phyloP scores from a whole-genome alignment of 2,888 invertebrate genomes.

The Lordiphosa fenestrarum region DNA sequence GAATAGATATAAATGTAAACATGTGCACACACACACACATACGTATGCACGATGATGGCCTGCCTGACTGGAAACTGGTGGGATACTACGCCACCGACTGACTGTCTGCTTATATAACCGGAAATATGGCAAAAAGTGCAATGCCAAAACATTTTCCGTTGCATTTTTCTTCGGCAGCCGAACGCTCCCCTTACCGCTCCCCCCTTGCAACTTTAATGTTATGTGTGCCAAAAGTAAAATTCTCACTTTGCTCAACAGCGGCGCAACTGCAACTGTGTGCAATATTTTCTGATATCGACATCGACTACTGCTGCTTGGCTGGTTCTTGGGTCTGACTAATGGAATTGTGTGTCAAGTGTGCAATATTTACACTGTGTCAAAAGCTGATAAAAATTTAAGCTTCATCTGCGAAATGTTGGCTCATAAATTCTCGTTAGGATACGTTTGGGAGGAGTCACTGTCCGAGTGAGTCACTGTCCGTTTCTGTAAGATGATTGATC shows the following conservation, averaged over 20 bases:
- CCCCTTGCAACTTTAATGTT: conserved; percentile 67
- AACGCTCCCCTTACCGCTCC: neutral
- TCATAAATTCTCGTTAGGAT: conserved; percentile 44
- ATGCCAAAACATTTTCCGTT: conserved; percentile 74
- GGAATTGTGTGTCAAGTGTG: conserved; percentile 75
- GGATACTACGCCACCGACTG: neutral
- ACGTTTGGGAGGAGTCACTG: neutral
- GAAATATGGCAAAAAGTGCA: conserved; percentile 74
- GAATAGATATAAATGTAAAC: neutral
- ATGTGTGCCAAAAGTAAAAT: conserved; percentile 60
- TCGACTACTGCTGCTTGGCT: conserved; percentile 4
- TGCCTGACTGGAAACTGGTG: conserved; percentile 22
- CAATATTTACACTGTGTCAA: conserved; percentile 74
- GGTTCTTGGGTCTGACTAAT: conserved; percentile 57
- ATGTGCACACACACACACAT: neutral
- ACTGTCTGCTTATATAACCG: conserved; percentile 66
- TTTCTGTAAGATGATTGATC: conserved; percentile 58
- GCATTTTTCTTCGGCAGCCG: conserved; percentile 44
- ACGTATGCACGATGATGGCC: conserved; percentile 18
- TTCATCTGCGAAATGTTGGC: conserved; percentile 48
- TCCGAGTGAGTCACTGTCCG: neutral
- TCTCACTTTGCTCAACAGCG: conserved; percentile 10
- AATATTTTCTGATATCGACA: conserved; percentile 63
- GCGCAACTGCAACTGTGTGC: conserved; percentile 24
- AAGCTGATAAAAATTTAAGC: conserved; percentile 75